Percentiles rank a stretch among this genome's conserved stretches.
Evolutionary conservation across 1,140 invertebrate genomes (phyloP).

Genomic region (Vanessa tameamea): DNA sequence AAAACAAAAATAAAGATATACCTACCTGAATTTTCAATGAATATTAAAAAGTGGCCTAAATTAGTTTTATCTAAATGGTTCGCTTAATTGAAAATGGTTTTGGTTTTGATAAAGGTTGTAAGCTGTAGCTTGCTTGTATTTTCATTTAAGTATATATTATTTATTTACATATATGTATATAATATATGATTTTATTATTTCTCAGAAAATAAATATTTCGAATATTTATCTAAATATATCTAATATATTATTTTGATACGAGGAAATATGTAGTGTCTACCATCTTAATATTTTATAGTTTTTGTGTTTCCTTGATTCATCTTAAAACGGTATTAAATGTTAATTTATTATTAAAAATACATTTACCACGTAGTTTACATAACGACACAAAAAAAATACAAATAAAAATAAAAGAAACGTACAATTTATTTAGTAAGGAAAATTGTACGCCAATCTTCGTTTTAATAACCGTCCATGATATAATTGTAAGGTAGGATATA

Average conservation of each 20-base stretch:
- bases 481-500: conserved; percentile 33
- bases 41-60: neutral
- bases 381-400: too few relatives aligned
- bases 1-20: neutral
- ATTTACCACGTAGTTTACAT: too few relatives aligned
- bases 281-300: too few relatives aligned
- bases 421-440: neutral
- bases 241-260: too few relatives aligned
- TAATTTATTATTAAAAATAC: too few relatives aligned
- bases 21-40: neutral
- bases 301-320: too few relatives aligned
- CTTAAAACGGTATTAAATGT: too few relatives aligned
- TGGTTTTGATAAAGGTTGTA: neutral
- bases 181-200: conserved; percentile 2
- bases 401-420: neutral
- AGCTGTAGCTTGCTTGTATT: neutral
- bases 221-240: too few relatives aligned
- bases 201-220: neutral
- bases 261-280: too few relatives aligned
- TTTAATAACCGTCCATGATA: conserved; percentile 20
- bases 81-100: conserved; percentile 4
- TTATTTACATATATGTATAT: neutral
- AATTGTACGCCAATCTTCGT: neutral
- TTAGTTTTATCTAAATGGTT: conserved; percentile 1
- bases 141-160: neutral